Conservation (phyloP, 2,888 invertebrate species). For the Sminthurinus aureus region DNA sequence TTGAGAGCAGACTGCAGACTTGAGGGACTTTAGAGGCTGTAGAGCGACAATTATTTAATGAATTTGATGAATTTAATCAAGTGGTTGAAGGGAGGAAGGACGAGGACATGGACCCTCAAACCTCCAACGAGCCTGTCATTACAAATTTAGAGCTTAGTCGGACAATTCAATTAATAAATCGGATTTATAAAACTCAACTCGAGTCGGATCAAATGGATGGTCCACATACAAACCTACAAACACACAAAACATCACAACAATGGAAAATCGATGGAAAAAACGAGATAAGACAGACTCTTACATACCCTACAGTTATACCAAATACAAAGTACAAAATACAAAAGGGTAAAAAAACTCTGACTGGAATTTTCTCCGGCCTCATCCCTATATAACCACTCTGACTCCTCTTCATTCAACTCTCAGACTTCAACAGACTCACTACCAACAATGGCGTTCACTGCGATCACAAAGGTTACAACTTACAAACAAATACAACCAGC, state of each 20-base stretch:
- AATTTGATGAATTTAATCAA: conserved; percentile 13
- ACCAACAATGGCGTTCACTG: conserved; percentile 39
- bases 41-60: no score
- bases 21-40: not conserved
- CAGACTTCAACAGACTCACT: conserved; percentile 40
- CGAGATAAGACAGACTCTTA: not conserved
- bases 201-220: conserved; percentile 11
- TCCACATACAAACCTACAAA: conserved; percentile 6
- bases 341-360: conserved; percentile 35
- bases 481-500: not conserved
- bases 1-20: not conserved
- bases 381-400: conserved; percentile 18
- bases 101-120: no score
- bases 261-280: conserved; percentile 40
- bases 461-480: conserved; percentile 40
- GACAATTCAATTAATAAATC: conserved; percentile 37
- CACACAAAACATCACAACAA: conserved; percentile 40
- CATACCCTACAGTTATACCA: conserved; percentile 41
- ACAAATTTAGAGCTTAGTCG: conserved; percentile 18
- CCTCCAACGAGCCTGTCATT: no score
- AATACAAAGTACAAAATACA: no score
- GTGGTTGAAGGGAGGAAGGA: not conserved
- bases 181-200: conserved; percentile 32
- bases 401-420: conserved; percentile 42
- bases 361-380: conserved; percentile 42